A percentile compares a stretch with the other conserved stretches of the same genome.
These are phyloP conservation scores for Melanotus villosus DNA, from an alignment of 2,888 invertebrate species.

Conservation along the genomic window DNA sequence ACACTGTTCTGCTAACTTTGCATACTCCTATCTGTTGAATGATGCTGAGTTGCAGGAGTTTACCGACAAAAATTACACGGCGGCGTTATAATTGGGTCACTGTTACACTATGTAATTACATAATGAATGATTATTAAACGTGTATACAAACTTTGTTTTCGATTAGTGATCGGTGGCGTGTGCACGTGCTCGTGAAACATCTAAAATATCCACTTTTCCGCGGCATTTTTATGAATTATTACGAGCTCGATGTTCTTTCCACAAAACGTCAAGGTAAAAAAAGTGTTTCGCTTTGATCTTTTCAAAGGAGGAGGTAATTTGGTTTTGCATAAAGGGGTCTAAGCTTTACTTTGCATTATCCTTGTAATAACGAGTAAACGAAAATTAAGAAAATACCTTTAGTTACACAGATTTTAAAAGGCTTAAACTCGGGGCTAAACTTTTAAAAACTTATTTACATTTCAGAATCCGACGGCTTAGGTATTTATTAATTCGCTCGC, in stretches of 20 bases:
- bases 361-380: too few species aligned
- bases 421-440: not conserved
- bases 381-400: too few species aligned
- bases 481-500: slow-evolving; percentile 3
- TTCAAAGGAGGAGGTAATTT: too few species aligned
- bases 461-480: slow-evolving; percentile 9
- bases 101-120: not conserved
- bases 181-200: not conserved
- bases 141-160: not conserved
- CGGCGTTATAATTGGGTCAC: not conserved
- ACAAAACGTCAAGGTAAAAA: too few species aligned
- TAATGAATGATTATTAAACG: not conserved
- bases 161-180: not conserved
- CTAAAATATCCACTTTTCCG: not conserved
- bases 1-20: not conserved
- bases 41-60: not conserved
- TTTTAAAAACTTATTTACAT: slow-evolving; percentile 16
- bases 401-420: too few species aligned
- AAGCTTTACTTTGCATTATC: too few species aligned
- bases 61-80: not conserved
- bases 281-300: too few species aligned
- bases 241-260: too few species aligned
- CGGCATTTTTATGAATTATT: too few species aligned
- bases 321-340: too few species aligned
- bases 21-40: not conserved